These are phyloP conservation scores for Zaprionus nigranus DNA, from an alignment of 1,140 invertebrate genomes.

Conservation along the genomic window DNA sequence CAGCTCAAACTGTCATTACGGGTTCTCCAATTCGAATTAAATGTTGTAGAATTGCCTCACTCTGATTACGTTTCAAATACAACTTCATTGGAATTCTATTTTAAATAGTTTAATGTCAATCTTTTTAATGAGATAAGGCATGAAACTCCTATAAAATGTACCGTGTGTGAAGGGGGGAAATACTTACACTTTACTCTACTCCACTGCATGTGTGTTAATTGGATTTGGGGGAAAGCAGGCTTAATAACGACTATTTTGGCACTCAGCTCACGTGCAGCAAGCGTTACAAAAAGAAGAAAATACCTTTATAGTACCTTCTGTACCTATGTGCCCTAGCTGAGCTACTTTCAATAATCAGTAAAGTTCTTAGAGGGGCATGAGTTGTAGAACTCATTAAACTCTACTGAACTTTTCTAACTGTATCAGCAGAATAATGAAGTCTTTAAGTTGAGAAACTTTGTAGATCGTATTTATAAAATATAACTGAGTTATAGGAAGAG, in stretches of 20 bases:
- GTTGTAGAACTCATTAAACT: neutral
- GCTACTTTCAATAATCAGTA: neutral
- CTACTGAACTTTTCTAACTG: neutral
- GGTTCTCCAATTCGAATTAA: constrained; percentile 1
- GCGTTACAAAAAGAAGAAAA: constrained; percentile 20
- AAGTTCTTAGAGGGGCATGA: neutral
- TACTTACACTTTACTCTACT: too few species aligned
- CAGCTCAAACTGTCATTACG: constrained; percentile 34
- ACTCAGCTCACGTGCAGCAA: constrained; percentile 44
- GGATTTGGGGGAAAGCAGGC: constrained; percentile 46
- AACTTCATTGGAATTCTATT: neutral
- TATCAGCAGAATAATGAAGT: neutral
- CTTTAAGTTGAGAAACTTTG: neutral
- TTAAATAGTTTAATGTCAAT: constrained; percentile 7
- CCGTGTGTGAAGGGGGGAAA: neutral
- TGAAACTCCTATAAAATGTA: neutral
- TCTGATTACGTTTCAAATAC: constrained; percentile 7
- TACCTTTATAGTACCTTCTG: neutral
- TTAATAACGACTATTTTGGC: constrained; percentile 20
- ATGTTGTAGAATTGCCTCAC: neutral
- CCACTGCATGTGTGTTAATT: constrained; percentile 29
- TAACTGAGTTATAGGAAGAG: too few species aligned
- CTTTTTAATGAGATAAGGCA: constrained; percentile 4
- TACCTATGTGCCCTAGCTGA: neutral
- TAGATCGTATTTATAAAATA: neutral